Base-by-base conservation (phyloP, 2,113 vertebrate species). In the Lophius piscatorius region DNA sequence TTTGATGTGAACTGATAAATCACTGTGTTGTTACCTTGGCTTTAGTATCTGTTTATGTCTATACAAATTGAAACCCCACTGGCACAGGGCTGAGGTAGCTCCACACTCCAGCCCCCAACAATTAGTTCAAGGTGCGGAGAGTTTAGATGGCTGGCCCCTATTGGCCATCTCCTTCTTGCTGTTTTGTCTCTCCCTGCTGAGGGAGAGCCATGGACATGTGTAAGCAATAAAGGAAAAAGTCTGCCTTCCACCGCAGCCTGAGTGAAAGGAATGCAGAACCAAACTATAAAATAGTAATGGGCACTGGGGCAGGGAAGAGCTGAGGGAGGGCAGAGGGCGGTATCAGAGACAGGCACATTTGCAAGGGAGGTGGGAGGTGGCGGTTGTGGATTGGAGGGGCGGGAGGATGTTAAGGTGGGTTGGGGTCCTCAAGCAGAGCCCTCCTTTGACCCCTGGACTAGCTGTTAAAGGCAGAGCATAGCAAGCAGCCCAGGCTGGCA, bases 31-130 rank as follows among this genome's bases (percentile, higher is more conserved):
- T 94, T 94, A 93, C 92, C 94, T 92, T 90, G 91, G 93, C 93
- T 98, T 99, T 98, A 99, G 95, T 97, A 98, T 99, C 96, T 99
- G 96, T 99, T 99, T 99, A 99, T 98, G 95, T 95, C 95, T 94
- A 94, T 94, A 98, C 96, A 99, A 99, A 99, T 98, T 98, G 95
- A 98, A 98, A 96, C 96, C 96, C 95, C 95, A 94, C 95, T 93
- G 94, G 93, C 93, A 88, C 68, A 73, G 58, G 91, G 91, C 85
- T 89, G 91, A 63, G 56, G 89, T 87, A 92, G 90, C 92, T 92
- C 91, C 91, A 89, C 92, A 92, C 91, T 92, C 92, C 87, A 90
- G 92, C 90, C 90, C 91, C 80, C 58, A 86, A 80, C 93, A 91
- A 99, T 99, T 98, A 98, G 95, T 98, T 98, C 95, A 99, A 99